Percentiles rank a stretch among this genome's conserved stretches.
Conservation (phyloP, 2,797 vertebrate genomes). For the Delichon dasypus region DNA sequence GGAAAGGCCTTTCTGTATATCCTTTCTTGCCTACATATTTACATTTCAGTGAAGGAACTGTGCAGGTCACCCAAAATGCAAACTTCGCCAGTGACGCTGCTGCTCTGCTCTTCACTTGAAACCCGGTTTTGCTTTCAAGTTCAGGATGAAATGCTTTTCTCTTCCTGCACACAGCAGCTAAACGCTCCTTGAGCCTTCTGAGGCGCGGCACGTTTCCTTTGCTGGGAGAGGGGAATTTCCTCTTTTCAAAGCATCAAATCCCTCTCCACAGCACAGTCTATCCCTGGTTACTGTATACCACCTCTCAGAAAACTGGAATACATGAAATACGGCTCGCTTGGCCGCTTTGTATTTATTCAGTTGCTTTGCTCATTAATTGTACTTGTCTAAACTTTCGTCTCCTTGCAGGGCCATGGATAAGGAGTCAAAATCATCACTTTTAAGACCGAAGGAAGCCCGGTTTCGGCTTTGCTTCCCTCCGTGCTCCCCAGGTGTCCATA, state of each 20-base stretch:
- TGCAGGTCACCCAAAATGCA: not conserved
- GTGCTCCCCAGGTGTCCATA: not conserved
- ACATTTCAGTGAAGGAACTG: not conserved
- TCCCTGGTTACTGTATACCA: not conserved
- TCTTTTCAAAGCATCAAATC: not conserved
- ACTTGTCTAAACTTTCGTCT: not conserved
- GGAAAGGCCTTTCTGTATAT: not conserved
- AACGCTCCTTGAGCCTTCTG: not conserved
- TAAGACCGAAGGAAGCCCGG: not conserved
- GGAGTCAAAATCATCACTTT: not conserved
- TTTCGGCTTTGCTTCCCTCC: not conserved
- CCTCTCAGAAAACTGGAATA: not conserved
- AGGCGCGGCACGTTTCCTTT: not conserved
- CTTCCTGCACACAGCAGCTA: constrained; percentile 38
- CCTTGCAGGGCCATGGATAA: not conserved
- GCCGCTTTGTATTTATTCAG: not conserved
- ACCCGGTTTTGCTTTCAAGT: constrained; percentile 45
- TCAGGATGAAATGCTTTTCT: not conserved
- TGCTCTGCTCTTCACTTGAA: not conserved
- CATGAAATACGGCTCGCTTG: not conserved
- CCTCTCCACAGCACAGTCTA: not conserved
- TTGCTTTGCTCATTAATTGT: not conserved
- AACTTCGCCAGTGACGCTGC: not conserved
- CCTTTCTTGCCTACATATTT: not conserved
- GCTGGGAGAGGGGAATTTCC: not conserved